Evolutionary conservation across 2,888 invertebrate genomes (phyloP), one percentile per base, ranked within the genome.

Genomic region (Pyrocoelia pectoralis): DNA sequence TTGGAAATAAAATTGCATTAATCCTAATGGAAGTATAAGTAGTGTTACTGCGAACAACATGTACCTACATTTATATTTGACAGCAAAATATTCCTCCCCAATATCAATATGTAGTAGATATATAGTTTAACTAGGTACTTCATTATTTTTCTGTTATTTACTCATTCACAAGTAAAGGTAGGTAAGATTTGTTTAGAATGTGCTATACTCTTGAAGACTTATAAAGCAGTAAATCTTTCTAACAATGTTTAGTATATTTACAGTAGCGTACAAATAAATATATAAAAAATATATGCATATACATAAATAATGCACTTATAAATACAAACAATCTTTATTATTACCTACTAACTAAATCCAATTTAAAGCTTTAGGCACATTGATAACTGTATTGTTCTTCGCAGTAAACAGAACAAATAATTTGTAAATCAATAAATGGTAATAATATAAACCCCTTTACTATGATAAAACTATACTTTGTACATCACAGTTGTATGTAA

Each of bases 301-400:
- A 17, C 17, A 46, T 46, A 46, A 46, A 46, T 46, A 46, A 46
- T 46, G 10, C 1, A 15, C 46, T 43, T 43, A 43, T 43, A 17
- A 18, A 46, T 8, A 18, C 15, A 46, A 15, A 46, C 18, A 46
- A 17, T 46, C 3, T 33, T 33, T 33, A 33, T 33, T 2, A 33
- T 8, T 33, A 33, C 2, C 8, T 33, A 33, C 33, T 33, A 33
- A 33, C 8, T 33, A 10, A 33, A 33, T 33, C 9, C 43, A 55
- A 46, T 55, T 53, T 55, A 55, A 55, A 55, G 55, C 55, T 55
- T 55, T 55, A 55, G 46, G 55, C 55, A 55, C 33, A 33, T 10
- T 33, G n/a, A 33, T n/a, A 33, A 33, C 8, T 33, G 8, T n/a
- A n/a, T n/a, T 33, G 33, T 33, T 33, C n/a, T 33, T n/a, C 10